Percentiles rank a stretch among this genome's conserved stretches.
Conservation (phyloP, 1,140 invertebrate genomes). For the Listronotus bonariensis region DNA sequence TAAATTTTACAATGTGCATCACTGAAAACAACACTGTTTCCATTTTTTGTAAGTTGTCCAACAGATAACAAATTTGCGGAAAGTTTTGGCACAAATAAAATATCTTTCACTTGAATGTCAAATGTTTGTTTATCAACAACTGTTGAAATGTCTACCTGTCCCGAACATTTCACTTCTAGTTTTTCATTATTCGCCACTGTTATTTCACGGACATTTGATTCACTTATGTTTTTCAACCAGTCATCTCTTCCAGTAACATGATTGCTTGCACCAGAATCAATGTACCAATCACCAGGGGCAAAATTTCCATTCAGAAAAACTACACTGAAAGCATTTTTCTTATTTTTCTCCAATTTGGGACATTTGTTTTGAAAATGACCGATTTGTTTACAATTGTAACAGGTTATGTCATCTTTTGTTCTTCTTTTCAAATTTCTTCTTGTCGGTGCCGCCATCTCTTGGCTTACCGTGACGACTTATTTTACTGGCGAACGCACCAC, state of each 20-base stretch:
- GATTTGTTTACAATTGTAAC: conserved; percentile 32
- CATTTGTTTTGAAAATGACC: conserved; percentile 27
- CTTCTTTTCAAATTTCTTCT: background rate
- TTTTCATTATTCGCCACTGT: conserved; percentile 22
- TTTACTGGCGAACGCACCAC: conserved; percentile 18
- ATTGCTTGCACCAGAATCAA: conserved; percentile 43
- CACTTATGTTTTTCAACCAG: conserved; percentile 20
- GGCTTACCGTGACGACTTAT: background rate
- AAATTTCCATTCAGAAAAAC: conserved; percentile 37
- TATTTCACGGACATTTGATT: conserved; percentile 13
- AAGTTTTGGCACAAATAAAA: conserved; percentile 6
- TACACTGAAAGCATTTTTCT: conserved; percentile 17
- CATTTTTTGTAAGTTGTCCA: conserved; percentile 11
- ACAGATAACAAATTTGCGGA: conserved; percentile 20
- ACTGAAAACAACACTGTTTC: conserved; percentile 16
- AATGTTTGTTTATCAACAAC: background rate
- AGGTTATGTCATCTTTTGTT: conserved; percentile 8
- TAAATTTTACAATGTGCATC: conserved; percentile 29
- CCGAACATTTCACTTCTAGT: conserved; percentile 3
- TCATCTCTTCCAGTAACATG: conserved; percentile 43
- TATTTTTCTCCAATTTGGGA: background rate
- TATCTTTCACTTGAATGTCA: too few relatives aligned
- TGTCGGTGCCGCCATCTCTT: conserved; percentile 1
- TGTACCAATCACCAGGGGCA: conserved; percentile 41
- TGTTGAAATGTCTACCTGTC: conserved; percentile 7